Conservation (phyloP, 2,888 invertebrate genomes). For the Nephrotoma flavescens region DNA sequence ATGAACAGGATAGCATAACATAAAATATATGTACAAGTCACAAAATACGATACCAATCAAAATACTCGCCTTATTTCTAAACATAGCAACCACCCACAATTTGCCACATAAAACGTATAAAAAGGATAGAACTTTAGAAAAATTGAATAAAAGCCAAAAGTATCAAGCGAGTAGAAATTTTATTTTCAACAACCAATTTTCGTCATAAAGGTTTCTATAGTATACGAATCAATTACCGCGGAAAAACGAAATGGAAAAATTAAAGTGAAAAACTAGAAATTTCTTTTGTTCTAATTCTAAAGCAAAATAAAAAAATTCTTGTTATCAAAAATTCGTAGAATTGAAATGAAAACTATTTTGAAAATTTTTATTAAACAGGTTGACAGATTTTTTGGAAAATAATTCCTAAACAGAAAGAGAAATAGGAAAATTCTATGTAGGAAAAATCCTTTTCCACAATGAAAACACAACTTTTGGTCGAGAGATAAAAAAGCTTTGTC, state of each 20-base stretch:
- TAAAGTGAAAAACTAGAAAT: background rate
- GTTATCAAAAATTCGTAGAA: background rate
- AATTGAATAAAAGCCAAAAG: background rate
- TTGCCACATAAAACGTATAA: background rate
- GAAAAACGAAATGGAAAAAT: background rate
- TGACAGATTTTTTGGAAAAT: background rate
- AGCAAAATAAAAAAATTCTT: background rate
- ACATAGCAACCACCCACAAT: background rate
- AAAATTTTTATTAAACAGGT: background rate
- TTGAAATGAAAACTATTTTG: background rate
- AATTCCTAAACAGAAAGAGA: background rate
- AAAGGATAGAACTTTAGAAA: background rate
- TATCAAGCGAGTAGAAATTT: background rate
- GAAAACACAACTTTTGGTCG: background rate
- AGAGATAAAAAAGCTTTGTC: background rate
- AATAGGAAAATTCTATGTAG: background rate
- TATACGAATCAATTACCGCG: background rate
- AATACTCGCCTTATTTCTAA: background rate
- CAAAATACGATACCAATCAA: background rate
- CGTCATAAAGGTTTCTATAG: too few relatives aligned
- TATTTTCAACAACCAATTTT: background rate
- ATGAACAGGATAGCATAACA: background rate
- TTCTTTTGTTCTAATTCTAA: background rate
- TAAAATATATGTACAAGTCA: background rate
- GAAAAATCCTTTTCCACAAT: background rate